Evolutionary conservation across 2,113 vertebrate species (phyloP), one percentile per base, ranked within the genome.

Genomic region (Tiliqua scincoides): DNA sequence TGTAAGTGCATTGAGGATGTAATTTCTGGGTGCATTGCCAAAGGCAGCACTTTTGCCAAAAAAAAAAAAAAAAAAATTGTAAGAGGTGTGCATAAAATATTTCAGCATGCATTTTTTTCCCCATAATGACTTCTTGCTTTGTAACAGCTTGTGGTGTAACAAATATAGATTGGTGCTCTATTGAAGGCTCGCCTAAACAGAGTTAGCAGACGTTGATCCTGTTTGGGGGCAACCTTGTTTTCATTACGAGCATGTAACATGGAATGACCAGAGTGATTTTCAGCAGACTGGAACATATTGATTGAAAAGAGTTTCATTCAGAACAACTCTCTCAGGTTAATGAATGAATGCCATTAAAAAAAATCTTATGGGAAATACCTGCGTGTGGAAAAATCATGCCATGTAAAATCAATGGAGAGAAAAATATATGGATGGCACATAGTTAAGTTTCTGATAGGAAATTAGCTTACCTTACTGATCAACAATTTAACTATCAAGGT

Each of bases 261-360:
- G 74, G 52, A 77, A 88, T 68, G 27, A 48, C 61, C 63, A 84
- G 91, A 92, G 54, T 1, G 37, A 4, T 88, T 94, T 93, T 85
- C 75, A 92, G 54, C 84, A 88, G 70, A 86, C 84, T 89, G 75
- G 74, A 94, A 94, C 43, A 83, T 57, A 87, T 2, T 91, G 76
- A 93, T 85, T 89, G 35, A 91, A 85, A 91, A 62, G 54, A 87
- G 0, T 11, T 88, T 91, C 88, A 89, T 93, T 89, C 94, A 23
- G 78, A 92, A 88, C 85, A 21, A 81, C 92, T 91, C 35, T 89
- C 62, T 85, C 82, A 92, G 57, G 82, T 72, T 94, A 94, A 93
- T 87, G 70, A 92, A 94, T 89, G 92, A 85, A 80, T 92, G 63
- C 62, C 91, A 88, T 93, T n/a, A n/a, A n/a, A n/a, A 87, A 91